These are phyloP conservation scores for Caretta caretta DNA, from an alignment of 2,113 vertebrate genomes.

Conservation along the genomic window DNA sequence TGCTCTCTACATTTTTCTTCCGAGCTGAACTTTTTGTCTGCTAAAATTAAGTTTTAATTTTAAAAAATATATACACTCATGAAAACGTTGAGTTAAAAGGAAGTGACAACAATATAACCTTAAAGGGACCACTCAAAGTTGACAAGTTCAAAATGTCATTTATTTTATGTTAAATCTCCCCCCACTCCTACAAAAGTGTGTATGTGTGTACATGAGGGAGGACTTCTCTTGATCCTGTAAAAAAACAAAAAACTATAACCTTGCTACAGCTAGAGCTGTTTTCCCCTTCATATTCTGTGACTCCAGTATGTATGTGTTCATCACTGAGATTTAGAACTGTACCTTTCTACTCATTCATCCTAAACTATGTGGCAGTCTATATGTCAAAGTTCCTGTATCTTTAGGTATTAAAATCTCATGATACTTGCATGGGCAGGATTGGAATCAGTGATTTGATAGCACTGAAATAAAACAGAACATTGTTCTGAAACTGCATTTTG, in stretches of 20 bases:
- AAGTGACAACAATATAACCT: background rate
- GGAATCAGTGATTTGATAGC: background rate
- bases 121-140: background rate
- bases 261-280: background rate
- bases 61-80: background rate
- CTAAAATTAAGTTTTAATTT: conserved; percentile 19
- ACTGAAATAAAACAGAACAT: background rate
- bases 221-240: background rate
- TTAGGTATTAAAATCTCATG: background rate
- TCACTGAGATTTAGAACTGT: background rate
- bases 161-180: background rate
- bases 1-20: background rate
- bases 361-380: background rate
- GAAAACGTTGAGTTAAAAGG: conserved; percentile 4
- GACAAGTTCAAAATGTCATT: background rate
- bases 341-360: background rate
- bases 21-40: background rate
- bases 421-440: background rate
- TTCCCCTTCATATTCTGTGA: conserved; percentile 28
- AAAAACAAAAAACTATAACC: background rate
- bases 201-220: background rate
- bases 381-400: background rate
- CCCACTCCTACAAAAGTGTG: background rate
- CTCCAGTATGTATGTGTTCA: background rate
- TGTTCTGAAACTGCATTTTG: background rate